Evolutionary conservation across 2,888 invertebrate genomes (phyloP).

Genomic region (Exocentrus adspersus): DNA sequence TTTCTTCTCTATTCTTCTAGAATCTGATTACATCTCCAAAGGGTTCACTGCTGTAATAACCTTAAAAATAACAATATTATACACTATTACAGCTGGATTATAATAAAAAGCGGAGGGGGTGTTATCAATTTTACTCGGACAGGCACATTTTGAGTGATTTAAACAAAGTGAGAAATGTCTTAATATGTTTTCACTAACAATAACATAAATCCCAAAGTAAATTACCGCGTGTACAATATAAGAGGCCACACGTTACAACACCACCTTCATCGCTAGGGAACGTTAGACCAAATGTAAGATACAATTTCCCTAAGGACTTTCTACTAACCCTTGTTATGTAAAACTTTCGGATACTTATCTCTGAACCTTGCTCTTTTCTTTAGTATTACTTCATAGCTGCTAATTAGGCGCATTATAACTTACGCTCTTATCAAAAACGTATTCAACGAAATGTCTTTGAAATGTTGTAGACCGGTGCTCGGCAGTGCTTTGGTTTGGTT

Average conservation of each 20-base stretch:
- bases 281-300: slow-evolving; percentile 45
- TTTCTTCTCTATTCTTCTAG: neutral
- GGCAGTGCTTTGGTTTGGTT: no score
- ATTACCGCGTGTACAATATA: slow-evolving; percentile 52
- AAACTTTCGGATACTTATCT: slow-evolving; percentile 40
- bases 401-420: no score
- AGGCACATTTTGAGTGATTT: slow-evolving; percentile 16
- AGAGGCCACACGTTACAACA: slow-evolving; percentile 47
- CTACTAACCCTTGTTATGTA: slow-evolving; percentile 43
- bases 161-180: slow-evolving; percentile 39
- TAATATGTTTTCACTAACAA: slow-evolving; percentile 53
- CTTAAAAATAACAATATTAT: slow-evolving; percentile 1
- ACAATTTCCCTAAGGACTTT: slow-evolving; percentile 50
- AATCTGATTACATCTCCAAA: neutral
- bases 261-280: slow-evolving; percentile 49
- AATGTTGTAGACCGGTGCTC: no score
- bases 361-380: neutral
- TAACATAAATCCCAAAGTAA: slow-evolving; percentile 59
- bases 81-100: neutral
- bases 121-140: slow-evolving; percentile 19
- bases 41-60: slow-evolving; percentile 1
- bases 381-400: no score
- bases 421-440: no score
- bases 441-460: no score
- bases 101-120: neutral